Evolutionary conservation across 1,140 invertebrate species (phyloP), one percentile per base, ranked within the genome.

Genomic region (Nephotettix cincticeps): DNA sequence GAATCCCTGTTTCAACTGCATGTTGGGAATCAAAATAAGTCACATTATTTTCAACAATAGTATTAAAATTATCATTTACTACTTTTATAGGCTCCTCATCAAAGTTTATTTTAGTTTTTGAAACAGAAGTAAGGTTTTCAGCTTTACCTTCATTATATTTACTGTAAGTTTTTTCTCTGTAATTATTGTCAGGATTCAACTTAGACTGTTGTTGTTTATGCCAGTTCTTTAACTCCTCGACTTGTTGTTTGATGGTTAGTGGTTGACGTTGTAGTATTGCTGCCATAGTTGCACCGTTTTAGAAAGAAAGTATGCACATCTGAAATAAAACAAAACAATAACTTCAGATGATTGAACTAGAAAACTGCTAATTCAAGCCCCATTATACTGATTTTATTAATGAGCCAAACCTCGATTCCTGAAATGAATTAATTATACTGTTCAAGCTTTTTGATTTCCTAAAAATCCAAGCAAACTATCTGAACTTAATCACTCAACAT

Each of bases 1-100:
- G 63, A 4, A 9, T 61, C 3, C 28, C 25, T 11, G 13, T 25
- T 61, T 25, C 14, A 27, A n/a, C 23, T 11, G 13, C 23, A 4
- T 6, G 6, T 54, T 23, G 9, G 11, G 56, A 27, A 25, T 65
- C 32, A 9, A 23, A n/a, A 2, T 6, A 6, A 21, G 32, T 9
- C 1, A 27, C 19, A 21, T 25, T 77, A 69, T 47, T 80, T 80
- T 6, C 83, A 71, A 40, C 78, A 76, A 69, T 80, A 77, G 70
- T 79, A 47, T 28, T 1, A 64, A 71, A 68, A 36, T 29, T n/a
- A 28, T 30, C 47, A 73, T 70, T 54, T 68, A 61, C 47, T 58
- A 29, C 28, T 69, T 71, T 56, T 71, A 65, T 28, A 54, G 70
- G 51, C 9, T 73, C 65, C 56, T 75, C 72, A 28, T 73, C 68